phyloP scores from a whole-genome alignment of 2,797 vertebrate species.

The Emys orbicularis region DNA sequence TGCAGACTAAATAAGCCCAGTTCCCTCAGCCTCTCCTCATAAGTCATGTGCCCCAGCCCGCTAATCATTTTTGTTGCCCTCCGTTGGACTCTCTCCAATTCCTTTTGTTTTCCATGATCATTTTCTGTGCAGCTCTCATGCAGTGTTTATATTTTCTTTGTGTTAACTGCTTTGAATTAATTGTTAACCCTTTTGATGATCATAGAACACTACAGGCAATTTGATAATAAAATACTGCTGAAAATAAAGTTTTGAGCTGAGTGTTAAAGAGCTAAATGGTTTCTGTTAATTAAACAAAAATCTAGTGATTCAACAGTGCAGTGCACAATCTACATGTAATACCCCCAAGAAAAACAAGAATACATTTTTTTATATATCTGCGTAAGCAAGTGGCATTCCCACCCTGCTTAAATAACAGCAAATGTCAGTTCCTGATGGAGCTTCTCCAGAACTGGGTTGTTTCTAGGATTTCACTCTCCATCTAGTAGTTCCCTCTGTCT shows the following conservation, averaged over 20 bases:
- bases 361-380: neutral
- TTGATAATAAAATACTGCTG: neutral
- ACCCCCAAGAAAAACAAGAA: neutral
- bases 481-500: neutral
- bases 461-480: neutral
- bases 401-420: neutral
- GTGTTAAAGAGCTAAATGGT: neutral
- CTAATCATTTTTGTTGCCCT: neutral
- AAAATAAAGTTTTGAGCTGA: neutral
- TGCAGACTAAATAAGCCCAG: too few species aligned
- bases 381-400: neutral
- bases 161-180: neutral
- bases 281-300: constrained; percentile 11
- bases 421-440: neutral
- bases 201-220: neutral
- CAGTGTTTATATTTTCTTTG: neutral
- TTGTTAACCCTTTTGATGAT: neutral
- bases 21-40: too few species aligned
- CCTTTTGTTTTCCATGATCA: neutral
- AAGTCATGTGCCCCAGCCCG: too few species aligned
- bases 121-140: neutral
- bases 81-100: neutral
- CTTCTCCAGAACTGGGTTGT: neutral
- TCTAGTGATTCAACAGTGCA: neutral
- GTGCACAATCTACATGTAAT: neutral